phyloP scores from a whole-genome alignment of 2,797 vertebrate genomes.

The Spatula versicolor region DNA sequence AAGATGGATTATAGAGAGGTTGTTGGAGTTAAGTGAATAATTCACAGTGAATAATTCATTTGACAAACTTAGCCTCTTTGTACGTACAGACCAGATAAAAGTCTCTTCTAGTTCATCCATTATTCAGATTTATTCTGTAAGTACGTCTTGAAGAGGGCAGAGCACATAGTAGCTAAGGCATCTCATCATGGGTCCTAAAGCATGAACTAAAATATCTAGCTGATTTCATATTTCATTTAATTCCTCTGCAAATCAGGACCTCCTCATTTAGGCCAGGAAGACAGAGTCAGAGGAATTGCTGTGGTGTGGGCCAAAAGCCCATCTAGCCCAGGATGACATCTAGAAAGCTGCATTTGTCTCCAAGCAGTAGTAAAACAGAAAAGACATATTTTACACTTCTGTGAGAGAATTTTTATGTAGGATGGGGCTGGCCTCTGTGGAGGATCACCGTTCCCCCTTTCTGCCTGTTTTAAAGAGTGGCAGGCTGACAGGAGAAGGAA shows the following conservation, averaged over 20 bases:
- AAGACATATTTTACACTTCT: background rate
- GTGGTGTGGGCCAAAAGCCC: background rate
- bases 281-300: background rate
- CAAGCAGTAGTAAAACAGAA: background rate
- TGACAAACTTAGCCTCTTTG: constrained; percentile 61
- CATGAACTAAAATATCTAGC: background rate
- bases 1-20: constrained; percentile 49
- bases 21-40: constrained; percentile 56
- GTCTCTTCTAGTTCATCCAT: constrained; percentile 11
- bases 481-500: background rate
- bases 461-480: background rate
- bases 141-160: constrained; percentile 35
- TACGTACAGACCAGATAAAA: constrained; percentile 22
- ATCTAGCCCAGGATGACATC: background rate
- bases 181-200: background rate
- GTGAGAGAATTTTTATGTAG: fast-evolving
- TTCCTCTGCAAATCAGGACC: background rate
- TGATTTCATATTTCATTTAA: background rate
- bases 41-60: constrained; percentile 66
- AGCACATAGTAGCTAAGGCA: background rate
- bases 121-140: constrained; percentile 58
- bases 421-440: background rate
- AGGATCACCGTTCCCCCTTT: fast-evolving
- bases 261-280: background rate
- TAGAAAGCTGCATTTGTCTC: background rate